Base-by-base conservation (phyloP, 2,888 invertebrate genomes). In the Poecilobothrus nobilitatus region DNA sequence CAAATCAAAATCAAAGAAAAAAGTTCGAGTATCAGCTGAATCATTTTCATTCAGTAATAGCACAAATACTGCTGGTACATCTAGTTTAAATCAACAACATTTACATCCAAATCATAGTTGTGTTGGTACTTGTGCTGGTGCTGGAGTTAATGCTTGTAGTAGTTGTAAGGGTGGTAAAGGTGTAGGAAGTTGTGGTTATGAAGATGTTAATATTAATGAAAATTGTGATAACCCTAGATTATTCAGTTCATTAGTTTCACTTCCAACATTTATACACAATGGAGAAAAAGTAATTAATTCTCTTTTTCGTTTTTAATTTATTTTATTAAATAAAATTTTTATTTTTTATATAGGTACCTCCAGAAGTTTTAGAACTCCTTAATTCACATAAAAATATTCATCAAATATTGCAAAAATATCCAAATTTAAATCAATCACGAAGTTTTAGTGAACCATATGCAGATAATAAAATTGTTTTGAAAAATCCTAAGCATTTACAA, bases 241-340 rank as follows among this genome's bases (percentile, higher is more conserved):
- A 8, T 91, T 88, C 76, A 89, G 89, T 75, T 94, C 94, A n/a
- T 84, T 94, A 74, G 90, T 94, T 15, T 91, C 90, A 76, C 82
- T 95, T 70, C 95, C 94, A 1, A 95, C 94, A 0, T 95, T 88
- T 76, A 87, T 94, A 73, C 87, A 88, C 66, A 88, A 89, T 72
- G 90, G 90, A 0, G 91, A 91, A 78, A 89, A 88, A 70, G 88
- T 74, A 68, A 68, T 41, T 44, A 33, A 15, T 9, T 10, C 27
- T 15, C 20, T 44, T 21, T 63, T 63, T n/a, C 1, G 27, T 27
- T 66, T 37, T 37, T 5, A 37, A 37, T 37, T 37, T 37, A 12
- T 37, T 37, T n/a, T 10, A 37, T 37, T 37, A 5, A 27, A 27
- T 5, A 27, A 2, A 27, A 37, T 37, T 37, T 37, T 37, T 65